phyloP scores from a whole-genome alignment of 2,797 vertebrate species.

The Oreortyx pictus region DNA sequence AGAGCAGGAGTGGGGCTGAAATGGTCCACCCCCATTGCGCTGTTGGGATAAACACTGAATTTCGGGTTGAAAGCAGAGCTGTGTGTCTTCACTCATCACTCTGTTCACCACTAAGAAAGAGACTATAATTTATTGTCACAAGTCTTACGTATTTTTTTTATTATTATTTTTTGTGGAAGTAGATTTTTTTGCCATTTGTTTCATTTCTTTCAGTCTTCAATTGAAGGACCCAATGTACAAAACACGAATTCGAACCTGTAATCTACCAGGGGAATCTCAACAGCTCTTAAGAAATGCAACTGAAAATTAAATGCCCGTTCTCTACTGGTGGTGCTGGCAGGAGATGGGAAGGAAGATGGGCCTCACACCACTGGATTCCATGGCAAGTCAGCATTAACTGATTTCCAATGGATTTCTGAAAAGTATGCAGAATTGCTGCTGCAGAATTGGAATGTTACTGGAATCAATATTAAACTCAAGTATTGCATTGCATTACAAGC shows the following conservation, averaged over 20 bases:
- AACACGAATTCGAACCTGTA: neutral
- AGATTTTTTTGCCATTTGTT: neutral
- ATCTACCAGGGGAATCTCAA: neutral
- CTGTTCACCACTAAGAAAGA: neutral
- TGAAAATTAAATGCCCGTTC: neutral
- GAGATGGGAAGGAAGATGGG: neutral
- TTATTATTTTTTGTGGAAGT: neutral
- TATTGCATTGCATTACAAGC: neutral
- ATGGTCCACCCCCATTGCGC: neutral
- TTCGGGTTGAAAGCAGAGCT: neutral
- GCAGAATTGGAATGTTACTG: accelerated
- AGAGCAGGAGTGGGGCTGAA: neutral
- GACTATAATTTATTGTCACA: neutral
- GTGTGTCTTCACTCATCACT: neutral
- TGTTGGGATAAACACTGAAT: neutral
- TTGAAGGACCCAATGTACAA: neutral
- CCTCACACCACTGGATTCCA: accelerated
- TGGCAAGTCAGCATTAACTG: neutral
- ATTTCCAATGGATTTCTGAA: neutral
- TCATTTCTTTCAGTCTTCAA: neutral
- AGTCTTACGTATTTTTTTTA: neutral
- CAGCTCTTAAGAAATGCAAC: neutral
- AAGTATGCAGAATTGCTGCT: accelerated
- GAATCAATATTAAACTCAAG: neutral
- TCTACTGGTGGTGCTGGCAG: neutral